These are phyloP conservation scores for Ylistrum balloti DNA, from an alignment of 1,140 invertebrate species.

Conservation along the genomic window DNA sequence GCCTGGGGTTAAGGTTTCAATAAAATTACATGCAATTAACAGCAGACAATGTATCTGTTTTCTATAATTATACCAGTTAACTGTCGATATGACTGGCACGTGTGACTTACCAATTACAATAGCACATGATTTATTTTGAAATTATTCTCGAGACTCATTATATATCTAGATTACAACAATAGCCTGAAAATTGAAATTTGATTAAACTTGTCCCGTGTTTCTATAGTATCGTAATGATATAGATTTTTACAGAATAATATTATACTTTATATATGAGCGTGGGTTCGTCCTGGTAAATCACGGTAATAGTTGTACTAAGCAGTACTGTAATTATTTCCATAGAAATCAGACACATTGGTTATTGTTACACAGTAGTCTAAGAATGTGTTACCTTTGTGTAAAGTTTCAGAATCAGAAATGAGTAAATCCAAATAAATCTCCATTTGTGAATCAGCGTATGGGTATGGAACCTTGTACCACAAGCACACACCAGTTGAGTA, in stretches of 20 bases:
- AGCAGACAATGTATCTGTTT: neutral
- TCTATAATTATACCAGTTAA: neutral
- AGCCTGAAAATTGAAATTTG: too few relatives aligned
- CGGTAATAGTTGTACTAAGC: neutral
- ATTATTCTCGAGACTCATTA: too few relatives aligned
- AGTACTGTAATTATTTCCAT: neutral
- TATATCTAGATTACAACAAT: too few relatives aligned
- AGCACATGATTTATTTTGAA: neutral
- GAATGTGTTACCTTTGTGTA: neutral
- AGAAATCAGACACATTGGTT: neutral
- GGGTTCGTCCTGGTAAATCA: neutral
- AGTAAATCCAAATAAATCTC: neutral
- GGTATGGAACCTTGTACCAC: neutral
- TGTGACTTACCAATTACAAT: neutral
- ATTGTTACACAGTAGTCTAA: neutral
- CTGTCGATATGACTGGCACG: neutral
- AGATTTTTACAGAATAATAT: too few relatives aligned
- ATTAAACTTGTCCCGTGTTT: too few relatives aligned
- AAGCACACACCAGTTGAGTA: conserved; percentile 32
- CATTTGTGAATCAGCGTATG: neutral
- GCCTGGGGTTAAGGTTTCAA: neutral
- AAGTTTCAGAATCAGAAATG: conserved; percentile 5
- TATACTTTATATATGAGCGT: neutral
- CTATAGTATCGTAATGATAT: too few relatives aligned
- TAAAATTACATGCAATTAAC: neutral